A percentile compares a stretch with the other conserved stretches of the same genome.
These are phyloP conservation scores for Priocnemis perturbator DNA, from an alignment of 2,888 invertebrate species.

Conservation along the genomic window DNA sequence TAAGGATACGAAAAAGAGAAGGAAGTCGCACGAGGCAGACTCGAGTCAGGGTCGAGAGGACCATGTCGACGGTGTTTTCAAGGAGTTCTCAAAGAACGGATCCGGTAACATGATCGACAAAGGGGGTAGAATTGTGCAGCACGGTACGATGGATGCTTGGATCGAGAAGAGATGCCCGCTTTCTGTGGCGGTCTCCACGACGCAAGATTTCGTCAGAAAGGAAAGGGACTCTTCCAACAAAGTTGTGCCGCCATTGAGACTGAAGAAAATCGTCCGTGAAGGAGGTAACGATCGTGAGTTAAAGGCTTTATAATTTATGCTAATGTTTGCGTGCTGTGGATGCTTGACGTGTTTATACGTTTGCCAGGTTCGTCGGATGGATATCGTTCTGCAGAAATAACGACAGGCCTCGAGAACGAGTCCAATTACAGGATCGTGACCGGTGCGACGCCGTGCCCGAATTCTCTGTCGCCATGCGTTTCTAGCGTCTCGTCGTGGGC, in stretches of 20 bases:
- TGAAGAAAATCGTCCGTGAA: slow-evolving; percentile 61
- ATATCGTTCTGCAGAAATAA: slow-evolving; percentile 10
- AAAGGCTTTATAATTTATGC: too few relatives aligned
- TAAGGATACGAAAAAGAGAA: slow-evolving; percentile 34
- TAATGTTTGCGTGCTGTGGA: too few relatives aligned
- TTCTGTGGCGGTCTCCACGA: slow-evolving; percentile 18
- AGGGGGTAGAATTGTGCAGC: not conserved
- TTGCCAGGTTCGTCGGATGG: not conserved
- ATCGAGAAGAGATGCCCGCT: slow-evolving; percentile 22
- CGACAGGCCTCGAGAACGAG: slow-evolving; percentile 20
- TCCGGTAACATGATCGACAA: slow-evolving; percentile 14
- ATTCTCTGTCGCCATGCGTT: slow-evolving; percentile 3
- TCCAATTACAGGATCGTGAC: slow-evolving; percentile 62
- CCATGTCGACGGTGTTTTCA: slow-evolving; percentile 18
- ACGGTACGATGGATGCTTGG: slow-evolving; percentile 16
- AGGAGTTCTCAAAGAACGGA: slow-evolving; percentile 35
- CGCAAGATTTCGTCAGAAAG: slow-evolving; percentile 14
- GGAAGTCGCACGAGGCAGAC: slow-evolving; percentile 36
- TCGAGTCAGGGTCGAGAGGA: slow-evolving; percentile 24
- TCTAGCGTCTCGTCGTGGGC: slow-evolving; percentile 11
- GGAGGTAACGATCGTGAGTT: slow-evolving; percentile 30
- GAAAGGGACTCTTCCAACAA: slow-evolving; percentile 39
- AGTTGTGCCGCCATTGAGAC: slow-evolving; percentile 65
- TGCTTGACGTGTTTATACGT: too few relatives aligned
- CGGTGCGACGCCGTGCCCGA: slow-evolving; percentile 45